phyloP scores from a whole-genome alignment of 2,888 invertebrate genomes.

The Drosophila lutescens region DNA sequence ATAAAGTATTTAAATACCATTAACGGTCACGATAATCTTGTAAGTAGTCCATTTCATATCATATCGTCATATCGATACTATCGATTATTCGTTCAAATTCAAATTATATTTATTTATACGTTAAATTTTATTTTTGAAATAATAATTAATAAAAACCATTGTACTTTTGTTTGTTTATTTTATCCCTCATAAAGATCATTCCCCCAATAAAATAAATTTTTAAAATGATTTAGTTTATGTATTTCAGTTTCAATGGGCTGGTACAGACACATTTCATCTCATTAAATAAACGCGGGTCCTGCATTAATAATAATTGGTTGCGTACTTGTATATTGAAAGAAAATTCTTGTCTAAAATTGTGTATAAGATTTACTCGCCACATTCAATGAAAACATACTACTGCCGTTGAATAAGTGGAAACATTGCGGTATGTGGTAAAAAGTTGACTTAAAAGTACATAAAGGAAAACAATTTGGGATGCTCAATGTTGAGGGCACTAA shows the following conservation, averaged over 20 bases:
- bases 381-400: slow-evolving; percentile 57
- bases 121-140: no score
- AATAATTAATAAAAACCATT: no score
- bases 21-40: no score
- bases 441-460: slow-evolving; percentile 52
- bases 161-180: no score
- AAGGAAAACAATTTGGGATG: slow-evolving; percentile 50
- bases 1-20: no score
- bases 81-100: no score
- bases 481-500: slow-evolving; percentile 2
- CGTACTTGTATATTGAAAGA: slow-evolving; percentile 48
- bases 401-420: slow-evolving; percentile 63
- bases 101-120: no score
- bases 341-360: slow-evolving; percentile 56
- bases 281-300: slow-evolving; percentile 16
- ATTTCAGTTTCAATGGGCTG: slow-evolving; percentile 36
- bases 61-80: no score
- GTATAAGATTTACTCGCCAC: slow-evolving; percentile 45
- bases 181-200: no score
- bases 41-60: no score
- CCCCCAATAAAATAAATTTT: not conserved
- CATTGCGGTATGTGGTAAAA: slow-evolving; percentile 34
- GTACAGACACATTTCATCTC: slow-evolving; percentile 28
- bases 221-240: slow-evolving; percentile 42
- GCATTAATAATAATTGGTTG: slow-evolving; percentile 46